Evolutionary conservation across 2,888 invertebrate genomes (phyloP).

Genomic region (Morpho deidamia): DNA sequence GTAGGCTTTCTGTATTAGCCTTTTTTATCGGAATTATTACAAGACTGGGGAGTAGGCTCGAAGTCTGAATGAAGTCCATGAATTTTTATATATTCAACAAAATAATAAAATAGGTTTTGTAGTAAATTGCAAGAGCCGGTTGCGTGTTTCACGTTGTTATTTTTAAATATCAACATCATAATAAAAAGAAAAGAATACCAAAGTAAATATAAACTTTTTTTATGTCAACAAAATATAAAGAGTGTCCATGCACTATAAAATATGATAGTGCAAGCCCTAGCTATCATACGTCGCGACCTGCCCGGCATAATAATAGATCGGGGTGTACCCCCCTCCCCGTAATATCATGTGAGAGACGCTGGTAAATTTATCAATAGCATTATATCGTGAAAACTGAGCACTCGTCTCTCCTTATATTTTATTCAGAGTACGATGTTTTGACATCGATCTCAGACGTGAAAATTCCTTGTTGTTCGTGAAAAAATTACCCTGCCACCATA

Average conservation of each 20-base stretch:
- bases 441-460: constrained; percentile 50
- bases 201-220: too few relatives aligned
- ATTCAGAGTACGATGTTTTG: constrained; percentile 57
- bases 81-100: too few relatives aligned
- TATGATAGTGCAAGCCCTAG: constrained; percentile 42
- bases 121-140: neutral
- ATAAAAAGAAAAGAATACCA: too few relatives aligned
- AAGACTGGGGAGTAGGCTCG: too few relatives aligned
- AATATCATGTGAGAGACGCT: constrained; percentile 68
- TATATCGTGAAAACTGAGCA: constrained; percentile 57
- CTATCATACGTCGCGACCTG: constrained; percentile 58
- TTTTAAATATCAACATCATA: too few relatives aligned
- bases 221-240: too few relatives aligned
- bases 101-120: too few relatives aligned
- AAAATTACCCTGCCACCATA: constrained; percentile 17
- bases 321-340: constrained; percentile 63
- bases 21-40: too few relatives aligned
- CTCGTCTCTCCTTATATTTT: constrained; percentile 59
- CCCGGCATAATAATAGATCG: constrained; percentile 72
- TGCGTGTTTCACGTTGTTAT: too few relatives aligned
- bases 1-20: too few relatives aligned
- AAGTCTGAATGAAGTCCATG: too few relatives aligned
- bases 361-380: constrained; percentile 75
- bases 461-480: constrained; percentile 23
- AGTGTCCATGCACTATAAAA: neutral